phyloP scores from a whole-genome alignment of 2,888 invertebrate genomes.

The Drosophila emarginata region DNA sequence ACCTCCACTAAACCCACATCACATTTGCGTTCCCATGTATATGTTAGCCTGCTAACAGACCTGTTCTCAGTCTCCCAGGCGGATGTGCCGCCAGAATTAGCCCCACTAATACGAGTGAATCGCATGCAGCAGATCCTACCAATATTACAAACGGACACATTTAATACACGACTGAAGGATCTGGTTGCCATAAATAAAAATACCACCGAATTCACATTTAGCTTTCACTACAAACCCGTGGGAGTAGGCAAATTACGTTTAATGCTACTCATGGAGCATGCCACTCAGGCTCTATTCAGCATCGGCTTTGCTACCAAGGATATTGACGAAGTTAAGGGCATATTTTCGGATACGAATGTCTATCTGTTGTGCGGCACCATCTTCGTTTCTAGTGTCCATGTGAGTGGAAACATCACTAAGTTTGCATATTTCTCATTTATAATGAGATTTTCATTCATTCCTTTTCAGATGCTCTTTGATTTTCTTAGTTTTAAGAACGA shows the following conservation, averaged over 20 bases:
- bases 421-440: too few species aligned
- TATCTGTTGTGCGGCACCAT: conserved; percentile 95
- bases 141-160: conserved; percentile 91
- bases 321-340: conserved; percentile 97
- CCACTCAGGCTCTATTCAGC: conserved; percentile 87
- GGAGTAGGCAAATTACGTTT: conserved; percentile 91
- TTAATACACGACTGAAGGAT: conserved; percentile 91
- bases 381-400: conserved; percentile 95
- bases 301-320: conserved; percentile 92
- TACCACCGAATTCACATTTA: conserved; percentile 86
- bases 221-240: conserved; percentile 88
- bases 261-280: conserved; percentile 89
- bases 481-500: conserved; percentile 99
- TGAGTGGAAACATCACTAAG: conserved; percentile 83
- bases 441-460: not conserved
- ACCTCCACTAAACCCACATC: conserved; percentile 84
- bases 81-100: conserved; percentile 88
- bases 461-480: conserved; percentile 93
- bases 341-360: conserved; percentile 97
- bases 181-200: conserved; percentile 86
- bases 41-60: conserved; percentile 91
- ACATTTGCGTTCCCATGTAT: conserved; percentile 89
- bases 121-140: conserved; percentile 88
- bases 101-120: conserved; percentile 86
- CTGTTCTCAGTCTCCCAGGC: conserved; percentile 85